Base-by-base conservation (phyloP, 2,888 invertebrate species). In the Heliconius charithonia region DNA sequence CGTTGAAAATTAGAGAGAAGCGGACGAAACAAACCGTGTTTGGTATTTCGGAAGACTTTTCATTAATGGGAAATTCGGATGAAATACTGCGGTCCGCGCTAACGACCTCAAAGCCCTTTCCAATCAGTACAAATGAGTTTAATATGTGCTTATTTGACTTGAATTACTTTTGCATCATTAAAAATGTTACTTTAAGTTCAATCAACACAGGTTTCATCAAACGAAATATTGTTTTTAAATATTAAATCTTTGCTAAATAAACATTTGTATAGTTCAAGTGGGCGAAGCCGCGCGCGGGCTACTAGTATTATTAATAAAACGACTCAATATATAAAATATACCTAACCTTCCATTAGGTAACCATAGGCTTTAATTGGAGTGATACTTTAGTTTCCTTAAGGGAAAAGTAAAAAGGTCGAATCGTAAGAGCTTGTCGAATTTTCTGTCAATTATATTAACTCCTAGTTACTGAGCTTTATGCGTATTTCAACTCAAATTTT, bases 61-160 rank as follows among this genome's bases (percentile, higher is more conserved):
- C 27, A 27, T 45, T 51, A 27, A 51, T 10, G 45, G 51, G 19
- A 19, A 70, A 27, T 70, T 70, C 45, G 27, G 27, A 70, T 45
- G 19, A 70, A 70, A 51, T 70, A 70, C 45, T 51, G 70, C 27
- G 70, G 70, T 45, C n/a, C 51, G 70, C 70, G 25, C 27, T 70
- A 51, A 70, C 45, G 12, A 70, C 70, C 27, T 45, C 45, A 70
- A 45, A 19, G 70, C 27, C 27, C 22, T 70, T 70, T 41, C 19
- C 51, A 70, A 70, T 70, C 51, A 70, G 70, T 27, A 45, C 27
- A 70, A 70, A 70, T 70, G 41, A 70, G 45, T 45, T n/a, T 45
- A 45, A 45, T 45, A 16, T 45, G 45, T 16, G 16, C 45, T 45
- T 1, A 45, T 45, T 45, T 45, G 19, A 45, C 16, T 16, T 45